Evolutionary conservation across 2,888 invertebrate species (phyloP).

Genomic region (Ochropleura plecta): DNA sequence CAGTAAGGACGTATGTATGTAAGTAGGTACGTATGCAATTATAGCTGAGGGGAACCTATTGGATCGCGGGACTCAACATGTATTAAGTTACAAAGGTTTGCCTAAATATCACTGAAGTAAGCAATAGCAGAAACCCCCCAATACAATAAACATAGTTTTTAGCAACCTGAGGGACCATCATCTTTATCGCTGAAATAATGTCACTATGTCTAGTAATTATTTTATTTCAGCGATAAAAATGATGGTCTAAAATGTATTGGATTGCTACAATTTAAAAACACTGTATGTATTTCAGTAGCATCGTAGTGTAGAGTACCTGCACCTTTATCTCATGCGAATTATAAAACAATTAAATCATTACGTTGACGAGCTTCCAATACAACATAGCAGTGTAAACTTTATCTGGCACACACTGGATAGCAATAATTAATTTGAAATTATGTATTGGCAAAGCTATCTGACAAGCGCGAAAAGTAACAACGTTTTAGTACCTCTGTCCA

Average conservation of each 20-base stretch:
- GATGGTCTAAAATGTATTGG: no score
- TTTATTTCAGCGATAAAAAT: no score
- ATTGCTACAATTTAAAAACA: no score
- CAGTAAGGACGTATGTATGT: background rate
- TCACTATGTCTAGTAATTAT: no score
- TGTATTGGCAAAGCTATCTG: no score
- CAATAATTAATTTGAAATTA: background rate
- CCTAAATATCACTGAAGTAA: background rate
- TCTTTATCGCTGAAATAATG: no score
- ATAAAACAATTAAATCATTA: background rate
- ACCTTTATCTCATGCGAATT: background rate
- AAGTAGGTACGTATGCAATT: conserved; percentile 4
- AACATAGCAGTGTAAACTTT: no score
- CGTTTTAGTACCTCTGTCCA: no score
- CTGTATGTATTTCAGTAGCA: background rate
- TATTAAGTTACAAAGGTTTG: conserved; percentile 4
- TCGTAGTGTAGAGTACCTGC: background rate
- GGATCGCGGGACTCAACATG: background rate
- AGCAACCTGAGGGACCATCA: no score
- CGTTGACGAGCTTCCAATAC: background rate
- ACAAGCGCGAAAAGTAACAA: no score
- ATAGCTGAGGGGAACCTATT: conserved; percentile 27
- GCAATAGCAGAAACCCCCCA: background rate
- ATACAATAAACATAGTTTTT: background rate
- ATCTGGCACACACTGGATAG: background rate